Base-by-base conservation (phyloP, 2,888 invertebrate genomes). In the Cheilosia pagana region DNA sequence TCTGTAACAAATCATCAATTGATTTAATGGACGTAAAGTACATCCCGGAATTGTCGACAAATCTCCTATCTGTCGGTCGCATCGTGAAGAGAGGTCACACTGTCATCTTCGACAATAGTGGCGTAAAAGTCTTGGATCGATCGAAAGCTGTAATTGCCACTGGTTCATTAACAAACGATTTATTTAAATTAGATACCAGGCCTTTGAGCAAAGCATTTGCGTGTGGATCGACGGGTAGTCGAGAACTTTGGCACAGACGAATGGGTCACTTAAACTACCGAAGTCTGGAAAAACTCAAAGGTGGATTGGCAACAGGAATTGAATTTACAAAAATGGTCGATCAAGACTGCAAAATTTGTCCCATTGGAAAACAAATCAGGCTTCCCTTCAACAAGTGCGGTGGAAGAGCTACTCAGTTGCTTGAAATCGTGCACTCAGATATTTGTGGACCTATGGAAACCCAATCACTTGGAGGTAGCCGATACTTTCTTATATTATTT, bases 351-450 rank as follows among this genome's bases (percentile, higher is more conserved):
- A 71, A 48, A 74, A 68, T 62, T 60, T 85, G 88, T 65, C 72
- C 87, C 6, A 79, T 88, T 62, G 88, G 88, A 7, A 89, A 88
- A 74, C 87, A 88, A 41, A 82, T 83, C 6, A 72, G 87, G 55
- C n/a, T 67, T 45, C 86, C 88, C 5, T 89, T 88, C 60, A 67
- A 78, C 16, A 79, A 82, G 41, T 39, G 31, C 7, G 81, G 72
- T 19, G 78, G 72, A 4, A 78, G 85, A 60, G 87, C 89, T 78
- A 74, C 21, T 87, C 86, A 87, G 82, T 82, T 48, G n/a, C n/a
- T n/a, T n/a, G n/a, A 53, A 14, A 7, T 53, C 4, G 28, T 31
- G 3, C n/a, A 28, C 14, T 28, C 14, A 1, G 19, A 35, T 35
- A n/a, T 57, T 16, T 19, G 35, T 39, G 35, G 55, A 57, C 55